These are phyloP conservation scores for Strigamia maritima DNA, from an alignment of 2,888 invertebrate genomes.

Conservation along the genomic window DNA sequence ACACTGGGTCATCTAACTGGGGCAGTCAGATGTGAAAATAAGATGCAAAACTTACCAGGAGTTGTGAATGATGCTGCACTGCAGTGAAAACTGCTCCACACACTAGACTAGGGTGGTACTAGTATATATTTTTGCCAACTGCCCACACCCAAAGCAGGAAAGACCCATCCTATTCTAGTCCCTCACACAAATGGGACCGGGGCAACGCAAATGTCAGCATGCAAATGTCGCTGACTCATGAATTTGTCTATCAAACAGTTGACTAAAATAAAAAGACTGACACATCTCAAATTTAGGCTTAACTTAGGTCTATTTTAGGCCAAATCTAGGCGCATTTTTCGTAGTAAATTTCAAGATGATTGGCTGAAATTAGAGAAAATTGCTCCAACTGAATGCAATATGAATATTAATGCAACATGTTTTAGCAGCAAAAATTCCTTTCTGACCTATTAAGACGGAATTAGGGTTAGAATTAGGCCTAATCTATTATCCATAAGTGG, in stretches of 20 bases:
- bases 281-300: too few relatives aligned
- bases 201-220: neutral
- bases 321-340: too few relatives aligned
- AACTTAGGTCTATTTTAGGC: too few relatives aligned
- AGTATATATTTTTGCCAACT: neutral
- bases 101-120: neutral
- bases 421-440: neutral
- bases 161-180: neutral
- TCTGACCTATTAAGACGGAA: too few relatives aligned
- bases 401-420: too few relatives aligned
- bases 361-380: too few relatives aligned
- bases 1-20: neutral
- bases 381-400: too few relatives aligned
- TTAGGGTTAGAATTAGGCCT: too few relatives aligned
- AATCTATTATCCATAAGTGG: too few relatives aligned
- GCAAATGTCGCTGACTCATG: neutral
- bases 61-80: neutral
- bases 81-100: neutral
- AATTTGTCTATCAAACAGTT: neutral
- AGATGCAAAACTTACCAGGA: neutral
- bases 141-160: conserved; percentile 18
- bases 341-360: too few relatives aligned
- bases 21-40: neutral
- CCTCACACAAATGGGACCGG: neutral
- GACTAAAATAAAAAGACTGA: neutral